These are phyloP conservation scores for Heteromurus nitidus DNA, from an alignment of 2,888 invertebrate genomes.

Conservation along the genomic window DNA sequence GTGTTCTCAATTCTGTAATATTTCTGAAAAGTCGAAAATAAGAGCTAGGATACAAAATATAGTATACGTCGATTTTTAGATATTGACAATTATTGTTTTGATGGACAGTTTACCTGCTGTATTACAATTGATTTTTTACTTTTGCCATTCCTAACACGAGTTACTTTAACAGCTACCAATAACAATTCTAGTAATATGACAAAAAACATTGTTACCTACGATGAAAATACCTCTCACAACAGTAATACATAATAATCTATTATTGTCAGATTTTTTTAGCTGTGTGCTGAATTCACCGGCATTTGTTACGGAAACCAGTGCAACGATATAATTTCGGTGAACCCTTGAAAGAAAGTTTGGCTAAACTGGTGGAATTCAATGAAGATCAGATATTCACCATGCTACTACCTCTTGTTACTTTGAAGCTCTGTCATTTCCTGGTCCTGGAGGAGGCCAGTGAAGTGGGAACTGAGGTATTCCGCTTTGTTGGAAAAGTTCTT, in stretches of 20 bases:
- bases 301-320: too few species aligned
- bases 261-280: slow-evolving; percentile 6
- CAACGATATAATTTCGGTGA: slow-evolving; percentile 1
- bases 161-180: slow-evolving; percentile 34
- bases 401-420: slow-evolving; percentile 14
- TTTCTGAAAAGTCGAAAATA: background rate
- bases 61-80: background rate
- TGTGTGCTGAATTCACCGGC: background rate
- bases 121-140: slow-evolving; percentile 7
- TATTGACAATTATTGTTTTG: background rate
- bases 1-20: too few species aligned
- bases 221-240: background rate
- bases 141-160: background rate
- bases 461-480: slow-evolving; percentile 64
- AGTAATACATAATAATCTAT: background rate
- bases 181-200: slow-evolving; percentile 6
- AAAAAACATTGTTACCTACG: background rate
- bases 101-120: slow-evolving; percentile 1
- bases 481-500: slow-evolving; percentile 76
- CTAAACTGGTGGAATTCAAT: background rate
- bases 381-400: background rate
- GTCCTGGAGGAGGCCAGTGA: slow-evolving; percentile 64
- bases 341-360: background rate
- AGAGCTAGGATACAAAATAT: slow-evolving; percentile 3
- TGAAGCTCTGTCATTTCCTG: slow-evolving; percentile 61